Base-by-base conservation (phyloP, 92 coral and sea anemone genomes). In the Porites divaricata region DNA sequence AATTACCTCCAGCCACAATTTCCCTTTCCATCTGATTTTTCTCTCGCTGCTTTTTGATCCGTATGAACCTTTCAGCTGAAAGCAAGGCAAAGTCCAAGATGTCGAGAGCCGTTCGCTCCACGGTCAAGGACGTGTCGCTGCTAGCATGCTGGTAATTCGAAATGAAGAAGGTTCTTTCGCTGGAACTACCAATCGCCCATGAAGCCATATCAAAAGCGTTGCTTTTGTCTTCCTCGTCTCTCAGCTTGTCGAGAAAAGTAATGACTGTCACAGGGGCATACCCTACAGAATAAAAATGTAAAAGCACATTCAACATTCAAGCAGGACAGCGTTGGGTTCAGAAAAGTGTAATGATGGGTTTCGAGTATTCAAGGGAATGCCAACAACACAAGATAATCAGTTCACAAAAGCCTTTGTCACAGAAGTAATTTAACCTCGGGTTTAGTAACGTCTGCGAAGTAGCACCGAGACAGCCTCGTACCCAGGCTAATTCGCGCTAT, bases 191-290 rank as follows among this genome's bases (percentile, higher is more conserved):
- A 57, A 93, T 87, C 79, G 95, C 95, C 69, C 84, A 81, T 1
- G 93, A 89, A 52, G 95, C 98, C 74, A 83, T 83, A 50, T 24
- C 67, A 71, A 89, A 91, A 48, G 93, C 98, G 4, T 22, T 72
- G 35, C 89, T 86, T 45, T 88, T 80, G 9, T 89, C 90, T 20
- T 91, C 76, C 15, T 91, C 69, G 52, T 54, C 66, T 86, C 74
- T 89, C 79, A 91, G 26, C 70, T 84, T 81, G 87, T 94, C 98
- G 70, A 91, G 91, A 63, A 66, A 91, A 14, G 98, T 94, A 78
- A 93, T 90, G 53, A 91, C 94, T 0, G 96, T 93, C 54, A 93
- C 93, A 14, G 96, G 96, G 74, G 88, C 76, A 77, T 93, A 91
- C 13, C 94, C 96, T 93, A 23, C 12, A 0, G 56, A 75, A 35